Base-by-base conservation (phyloP, 1,140 invertebrate species). In the Andricus grossulariae region DNA sequence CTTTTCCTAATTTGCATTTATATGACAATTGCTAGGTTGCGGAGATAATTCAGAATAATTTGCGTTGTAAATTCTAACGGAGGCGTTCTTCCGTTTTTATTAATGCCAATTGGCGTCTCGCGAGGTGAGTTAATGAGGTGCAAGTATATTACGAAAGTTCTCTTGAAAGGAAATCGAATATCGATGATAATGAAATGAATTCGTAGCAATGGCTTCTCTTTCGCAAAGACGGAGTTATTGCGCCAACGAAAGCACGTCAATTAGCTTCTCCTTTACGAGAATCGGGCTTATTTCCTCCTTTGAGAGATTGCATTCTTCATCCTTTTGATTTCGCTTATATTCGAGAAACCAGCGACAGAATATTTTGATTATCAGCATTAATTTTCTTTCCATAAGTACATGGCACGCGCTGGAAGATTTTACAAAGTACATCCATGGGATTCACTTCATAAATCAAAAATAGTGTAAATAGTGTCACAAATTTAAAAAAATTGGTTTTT, bases 161-260 rank as follows among this genome's bases (percentile, higher is more conserved):
- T 32, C 19, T 32, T 66, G 25, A 39, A 66, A 32, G 6, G 13
- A 32, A 66, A 66, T 66, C 57, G 57, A 66, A 66, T 66, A 66
- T 66, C 21, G 57, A 15, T 66, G 57, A 66, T 66, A 66, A 66
- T 66, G 25, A 66, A 66, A 66, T 39, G 57, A 12, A 66, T 66
- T 39, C 12, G 13, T 25, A 21, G 57, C 57, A 66, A 66, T 21
- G 11, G 13, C 21, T 25, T 32, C 55, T 57, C 55, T 57, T 25
- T 39, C 19, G 13, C 25, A 32, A 66, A 66, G 57, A 21, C 13
- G 15, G 16, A 66, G 57, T 66, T 66, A 66, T 66, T 66, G 21
- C 25, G 8, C 57, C 57, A 66, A 66, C 25, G 25, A 66, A 66
- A 66, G 19, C 57, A 39, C 57, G 57, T 66, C 21, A 66, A 32